These are phyloP conservation scores for Lucinisca nassula DNA, from an alignment of 2,888 invertebrate genomes.

Conservation along the genomic window DNA sequence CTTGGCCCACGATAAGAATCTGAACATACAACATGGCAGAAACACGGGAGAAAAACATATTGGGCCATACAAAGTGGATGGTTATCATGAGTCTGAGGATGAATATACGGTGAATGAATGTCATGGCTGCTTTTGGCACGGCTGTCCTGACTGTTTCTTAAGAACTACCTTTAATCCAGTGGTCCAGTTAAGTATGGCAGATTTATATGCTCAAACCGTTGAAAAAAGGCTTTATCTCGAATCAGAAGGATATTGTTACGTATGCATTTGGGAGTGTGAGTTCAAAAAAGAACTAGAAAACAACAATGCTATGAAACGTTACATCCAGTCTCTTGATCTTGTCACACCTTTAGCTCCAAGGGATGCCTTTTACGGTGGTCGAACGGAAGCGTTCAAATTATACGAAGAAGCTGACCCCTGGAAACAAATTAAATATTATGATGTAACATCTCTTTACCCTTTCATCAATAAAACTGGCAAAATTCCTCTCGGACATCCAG, in stretches of 20 bases:
- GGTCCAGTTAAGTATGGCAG: constrained; percentile 37
- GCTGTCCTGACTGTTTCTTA: constrained; percentile 23
- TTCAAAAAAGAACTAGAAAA: constrained; percentile 54
- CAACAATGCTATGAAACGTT: constrained; percentile 45
- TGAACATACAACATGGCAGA: constrained; percentile 43
- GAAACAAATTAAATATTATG: constrained; percentile 73
- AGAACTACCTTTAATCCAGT: constrained; percentile 55
- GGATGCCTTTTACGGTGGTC: constrained; percentile 79
- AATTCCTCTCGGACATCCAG: constrained; percentile 76
- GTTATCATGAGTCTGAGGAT: constrained; percentile 13
- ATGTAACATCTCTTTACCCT: constrained; percentile 76
- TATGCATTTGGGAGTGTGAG: constrained; percentile 74
- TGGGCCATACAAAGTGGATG: constrained; percentile 30
- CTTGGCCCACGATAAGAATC: constrained; percentile 14
- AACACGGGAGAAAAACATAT: constrained; percentile 34
- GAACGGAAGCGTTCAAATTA: constrained; percentile 72
- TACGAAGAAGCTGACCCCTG: constrained; percentile 54
- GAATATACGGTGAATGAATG: background rate
- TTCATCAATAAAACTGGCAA: constrained; percentile 70
- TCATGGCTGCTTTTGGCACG: constrained; percentile 35
- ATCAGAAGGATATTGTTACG: constrained; percentile 50
- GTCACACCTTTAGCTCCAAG: constrained; percentile 68
- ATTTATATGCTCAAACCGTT: constrained; percentile 39
- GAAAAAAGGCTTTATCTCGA: constrained; percentile 46
- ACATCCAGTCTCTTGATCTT: constrained; percentile 44